These are phyloP conservation scores for Sebastes oblongus DNA, from an alignment of 2,797 vertebrate species.

Conservation along the genomic window DNA sequence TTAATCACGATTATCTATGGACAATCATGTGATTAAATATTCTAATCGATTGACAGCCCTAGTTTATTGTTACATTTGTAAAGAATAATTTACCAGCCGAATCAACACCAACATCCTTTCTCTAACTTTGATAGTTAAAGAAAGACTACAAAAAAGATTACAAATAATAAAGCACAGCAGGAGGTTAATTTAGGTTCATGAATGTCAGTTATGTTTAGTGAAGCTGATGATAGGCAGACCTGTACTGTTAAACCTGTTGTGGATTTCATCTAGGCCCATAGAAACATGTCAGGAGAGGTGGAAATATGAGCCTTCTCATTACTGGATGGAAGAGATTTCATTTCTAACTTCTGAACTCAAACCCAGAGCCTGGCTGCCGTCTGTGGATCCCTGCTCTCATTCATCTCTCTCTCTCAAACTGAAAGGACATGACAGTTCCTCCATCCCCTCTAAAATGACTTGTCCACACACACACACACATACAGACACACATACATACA, in stretches of 20 bases:
- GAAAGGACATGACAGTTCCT: slow-evolving; percentile 16
- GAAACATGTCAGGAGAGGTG: background rate
- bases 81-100: background rate
- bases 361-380: background rate
- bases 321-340: background rate
- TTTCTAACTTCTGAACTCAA: background rate
- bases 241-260: background rate
- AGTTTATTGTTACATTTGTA: background rate
- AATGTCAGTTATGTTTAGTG: background rate
- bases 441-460: slow-evolving; percentile 14
- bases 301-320: background rate
- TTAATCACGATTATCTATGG: no score
- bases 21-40: no score
- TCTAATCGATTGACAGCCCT: no score
- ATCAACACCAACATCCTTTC: background rate
- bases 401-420: background rate
- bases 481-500: background rate
- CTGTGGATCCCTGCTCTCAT: background rate
- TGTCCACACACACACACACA: background rate
- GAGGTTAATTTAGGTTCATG: background rate
- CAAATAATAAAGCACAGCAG: background rate
- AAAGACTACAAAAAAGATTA: background rate
- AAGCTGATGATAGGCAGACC: background rate
- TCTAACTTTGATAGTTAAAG: background rate
- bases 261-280: background rate